Percentiles rank a stretch among this genome's conserved stretches.
Conservation (phyloP, 2,113 vertebrate species). For the Hipposideros armiger region DNA sequence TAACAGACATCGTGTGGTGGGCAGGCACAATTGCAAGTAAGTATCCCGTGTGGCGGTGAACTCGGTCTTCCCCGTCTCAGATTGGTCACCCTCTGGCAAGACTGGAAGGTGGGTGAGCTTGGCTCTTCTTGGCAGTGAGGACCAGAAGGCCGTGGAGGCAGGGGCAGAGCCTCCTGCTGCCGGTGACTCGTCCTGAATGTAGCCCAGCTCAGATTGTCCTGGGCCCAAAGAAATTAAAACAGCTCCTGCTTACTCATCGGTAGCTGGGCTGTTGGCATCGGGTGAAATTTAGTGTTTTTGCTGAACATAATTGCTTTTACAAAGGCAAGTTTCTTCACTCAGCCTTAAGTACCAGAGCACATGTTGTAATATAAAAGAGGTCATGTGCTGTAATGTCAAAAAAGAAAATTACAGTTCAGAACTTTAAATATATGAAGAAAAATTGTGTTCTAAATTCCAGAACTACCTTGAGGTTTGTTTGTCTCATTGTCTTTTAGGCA, state of each 20-base stretch:
- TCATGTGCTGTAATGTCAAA: background rate
- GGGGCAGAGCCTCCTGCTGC: background rate
- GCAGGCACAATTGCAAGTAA: constrained; percentile 96
- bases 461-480: constrained; percentile 65
- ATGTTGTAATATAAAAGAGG: background rate
- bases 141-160: background rate
- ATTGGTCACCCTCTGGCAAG: background rate
- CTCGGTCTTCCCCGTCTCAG: background rate
- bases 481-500: constrained; percentile 39
- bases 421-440: background rate
- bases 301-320: background rate
- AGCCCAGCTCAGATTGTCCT: background rate
- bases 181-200: background rate
- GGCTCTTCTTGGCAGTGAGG: background rate
- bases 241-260: background rate
- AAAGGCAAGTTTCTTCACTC: background rate
- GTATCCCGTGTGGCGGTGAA: constrained; percentile 78
- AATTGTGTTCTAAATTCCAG: constrained; percentile 53
- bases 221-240: background rate
- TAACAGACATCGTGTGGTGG: constrained; percentile 97
- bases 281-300: background rate
- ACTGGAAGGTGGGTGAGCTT: too few species aligned
- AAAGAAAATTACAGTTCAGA: background rate
- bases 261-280: too few species aligned
- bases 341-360: background rate